These are phyloP conservation scores for Kryptopterus vitreolus DNA, from an alignment of 2,797 vertebrate genomes.

Conservation along the genomic window DNA sequence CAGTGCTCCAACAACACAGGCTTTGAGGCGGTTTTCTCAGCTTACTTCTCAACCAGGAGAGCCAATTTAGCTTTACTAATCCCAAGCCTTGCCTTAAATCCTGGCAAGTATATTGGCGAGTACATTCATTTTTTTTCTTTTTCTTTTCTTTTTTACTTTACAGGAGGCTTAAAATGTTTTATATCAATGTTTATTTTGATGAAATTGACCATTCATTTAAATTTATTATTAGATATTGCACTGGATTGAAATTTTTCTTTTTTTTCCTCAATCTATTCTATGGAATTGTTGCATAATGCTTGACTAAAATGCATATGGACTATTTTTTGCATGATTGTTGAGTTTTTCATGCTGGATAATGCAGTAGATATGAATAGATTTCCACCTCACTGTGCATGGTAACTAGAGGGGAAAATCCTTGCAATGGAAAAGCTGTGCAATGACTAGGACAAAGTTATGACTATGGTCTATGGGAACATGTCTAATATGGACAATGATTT, in stretches of 20 bases:
- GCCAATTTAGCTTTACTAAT: conserved; percentile 1
- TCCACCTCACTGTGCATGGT: not conserved
- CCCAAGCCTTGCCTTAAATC: not conserved
- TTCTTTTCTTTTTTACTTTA: not conserved
- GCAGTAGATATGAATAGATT: not conserved
- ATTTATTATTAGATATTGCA: not conserved
- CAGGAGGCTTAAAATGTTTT: not conserved
- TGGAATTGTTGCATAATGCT: not conserved
- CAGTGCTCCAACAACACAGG: conserved; percentile 48
- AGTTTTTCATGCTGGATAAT: not conserved
- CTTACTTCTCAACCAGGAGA: conserved; percentile 21
- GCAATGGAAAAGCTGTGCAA: not conserved
- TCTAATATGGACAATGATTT: not conserved
- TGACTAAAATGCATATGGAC: not conserved
- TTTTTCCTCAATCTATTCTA: not conserved
- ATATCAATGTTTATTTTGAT: not conserved
- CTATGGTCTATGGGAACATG: not conserved
- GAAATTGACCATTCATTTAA: not conserved
- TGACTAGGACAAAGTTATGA: not conserved
- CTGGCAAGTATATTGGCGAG: not conserved
- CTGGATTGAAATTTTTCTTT: not conserved
- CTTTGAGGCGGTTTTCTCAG: conserved; percentile 44
- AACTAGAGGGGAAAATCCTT: not conserved
- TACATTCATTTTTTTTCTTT: no score
- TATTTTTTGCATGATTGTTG: not conserved